Evolutionary conservation across 2,113 vertebrate species (phyloP).

Genomic region (Leucosticte australis): DNA sequence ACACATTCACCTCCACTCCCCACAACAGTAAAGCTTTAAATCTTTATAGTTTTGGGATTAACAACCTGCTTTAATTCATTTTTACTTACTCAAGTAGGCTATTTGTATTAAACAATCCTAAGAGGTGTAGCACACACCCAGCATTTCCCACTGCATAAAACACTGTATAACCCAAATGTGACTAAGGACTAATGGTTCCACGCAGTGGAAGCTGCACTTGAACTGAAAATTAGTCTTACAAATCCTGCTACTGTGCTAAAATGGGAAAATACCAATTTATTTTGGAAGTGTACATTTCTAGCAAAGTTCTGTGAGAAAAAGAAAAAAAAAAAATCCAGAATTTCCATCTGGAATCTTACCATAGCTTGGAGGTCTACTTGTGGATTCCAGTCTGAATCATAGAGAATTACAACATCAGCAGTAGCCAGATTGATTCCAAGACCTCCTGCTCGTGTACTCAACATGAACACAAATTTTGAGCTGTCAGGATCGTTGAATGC

Average conservation of each 20-base stretch:
- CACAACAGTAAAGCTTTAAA: not conserved
- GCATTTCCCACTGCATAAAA: not conserved
- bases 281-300: not conserved
- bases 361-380: conserved; percentile 99
- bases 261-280: not conserved
- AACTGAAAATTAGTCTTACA: not conserved
- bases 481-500: conserved; percentile 92
- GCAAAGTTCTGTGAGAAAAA: not conserved
- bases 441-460: conserved; percentile 95
- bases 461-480: conserved; percentile 95
- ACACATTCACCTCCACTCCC: not conserved
- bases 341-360: conserved; percentile 71
- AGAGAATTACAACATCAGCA: conserved; percentile 96
- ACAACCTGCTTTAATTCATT: not conserved
- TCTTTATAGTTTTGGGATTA: not conserved
- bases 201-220: not conserved
- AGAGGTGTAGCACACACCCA: not conserved
- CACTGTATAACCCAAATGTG: not conserved
- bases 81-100: not conserved
- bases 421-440: conserved; percentile 98
- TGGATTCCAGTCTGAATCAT: conserved; percentile 99
- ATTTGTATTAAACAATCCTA: not conserved
- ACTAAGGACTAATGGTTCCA: not conserved
- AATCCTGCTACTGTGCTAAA: not conserved
- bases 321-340: fast-evolving